phyloP scores from a whole-genome alignment of 2,888 invertebrate genomes.

The Drosophila neutralis region DNA sequence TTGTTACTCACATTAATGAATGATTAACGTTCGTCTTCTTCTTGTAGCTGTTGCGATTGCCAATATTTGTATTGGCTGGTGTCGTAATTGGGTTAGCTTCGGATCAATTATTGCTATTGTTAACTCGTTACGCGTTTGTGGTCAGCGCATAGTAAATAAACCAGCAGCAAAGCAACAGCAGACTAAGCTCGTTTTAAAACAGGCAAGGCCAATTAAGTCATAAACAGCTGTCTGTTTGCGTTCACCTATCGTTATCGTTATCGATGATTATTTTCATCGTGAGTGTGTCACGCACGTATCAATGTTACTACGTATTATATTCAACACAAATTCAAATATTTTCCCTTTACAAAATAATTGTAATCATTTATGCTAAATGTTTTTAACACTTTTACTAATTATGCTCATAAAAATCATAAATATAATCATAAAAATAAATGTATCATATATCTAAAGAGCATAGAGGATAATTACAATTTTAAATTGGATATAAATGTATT shows the following conservation, averaged over 20 bases:
- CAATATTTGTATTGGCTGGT: conserved; percentile 14
- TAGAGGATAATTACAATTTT: too few relatives aligned
- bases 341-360: neutral
- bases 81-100: conserved; percentile 42
- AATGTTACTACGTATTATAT: neutral
- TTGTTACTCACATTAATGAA: conserved; percentile 41
- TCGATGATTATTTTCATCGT: neutral
- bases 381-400: too few relatives aligned
- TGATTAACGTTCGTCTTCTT: conserved; percentile 16
- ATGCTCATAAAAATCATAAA: too few relatives aligned
- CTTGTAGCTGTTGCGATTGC: neutral
- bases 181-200: conserved; percentile 44
- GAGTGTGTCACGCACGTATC: neutral
- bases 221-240: conserved; percentile 40
- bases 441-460: too few relatives aligned
- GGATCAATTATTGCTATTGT: conserved; percentile 13
- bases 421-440: too few relatives aligned
- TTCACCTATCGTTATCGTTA: conserved; percentile 20
- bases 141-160: conserved; percentile 55
- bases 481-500: too few relatives aligned
- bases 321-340: neutral
- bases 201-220: conserved; percentile 47
- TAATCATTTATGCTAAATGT: too few relatives aligned
- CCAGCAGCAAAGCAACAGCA: conserved; percentile 12
- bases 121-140: conserved; percentile 12